Conservation (phyloP, 2,113 vertebrate genomes). For the Tetrax tetrax region DNA sequence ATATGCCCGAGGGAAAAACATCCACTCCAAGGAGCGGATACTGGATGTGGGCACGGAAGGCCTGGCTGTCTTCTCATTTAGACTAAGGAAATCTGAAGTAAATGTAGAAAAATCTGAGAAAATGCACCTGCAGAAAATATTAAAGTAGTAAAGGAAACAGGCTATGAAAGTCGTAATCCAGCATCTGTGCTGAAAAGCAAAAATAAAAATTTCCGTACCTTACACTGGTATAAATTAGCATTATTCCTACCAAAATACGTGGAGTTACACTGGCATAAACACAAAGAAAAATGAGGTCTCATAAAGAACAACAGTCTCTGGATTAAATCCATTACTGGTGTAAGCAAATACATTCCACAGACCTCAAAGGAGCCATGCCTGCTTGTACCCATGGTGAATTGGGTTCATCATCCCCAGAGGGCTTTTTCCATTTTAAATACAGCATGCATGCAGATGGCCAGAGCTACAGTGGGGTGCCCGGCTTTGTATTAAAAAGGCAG, state of each 20-base stretch:
- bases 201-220: neutral
- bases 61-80: neutral
- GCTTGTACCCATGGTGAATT: neutral
- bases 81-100: neutral
- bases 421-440: slow-evolving; percentile 54
- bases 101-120: neutral
- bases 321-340: slow-evolving; percentile 14
- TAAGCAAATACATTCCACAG: slow-evolving; percentile 19
- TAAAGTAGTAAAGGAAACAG: neutral
- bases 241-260: neutral
- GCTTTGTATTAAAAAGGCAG: neutral
- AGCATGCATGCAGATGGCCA: slow-evolving; percentile 2
- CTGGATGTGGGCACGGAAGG: neutral
- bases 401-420: slow-evolving; percentile 27
- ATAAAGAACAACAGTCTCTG: neutral
- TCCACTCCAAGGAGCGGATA: neutral
- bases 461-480: neutral
- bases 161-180: neutral
- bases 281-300: slow-evolving; percentile 21
- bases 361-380: slow-evolving; percentile 20
- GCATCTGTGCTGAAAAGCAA: neutral
- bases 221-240: neutral
- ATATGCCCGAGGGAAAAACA: neutral
- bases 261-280: neutral
- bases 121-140: neutral